These are phyloP conservation scores for Rhamnusium bicolor DNA, from an alignment of 2,888 invertebrate species.

Conservation along the genomic window DNA sequence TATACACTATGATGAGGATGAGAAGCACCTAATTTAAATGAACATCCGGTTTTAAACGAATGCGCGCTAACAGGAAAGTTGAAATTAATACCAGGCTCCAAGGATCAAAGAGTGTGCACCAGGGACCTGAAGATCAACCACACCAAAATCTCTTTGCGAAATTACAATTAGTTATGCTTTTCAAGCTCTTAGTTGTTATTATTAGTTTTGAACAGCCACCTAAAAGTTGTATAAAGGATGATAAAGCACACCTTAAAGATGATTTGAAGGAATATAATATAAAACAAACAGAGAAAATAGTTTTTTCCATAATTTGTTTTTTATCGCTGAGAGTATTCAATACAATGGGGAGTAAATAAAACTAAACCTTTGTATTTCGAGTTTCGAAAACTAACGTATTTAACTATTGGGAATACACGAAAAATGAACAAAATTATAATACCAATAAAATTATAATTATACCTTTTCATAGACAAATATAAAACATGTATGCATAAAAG, in stretches of 20 bases:
- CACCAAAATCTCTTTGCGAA: slow-evolving; percentile 27
- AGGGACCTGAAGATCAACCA: slow-evolving; percentile 21
- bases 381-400: no score
- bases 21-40: slow-evolving; percentile 47
- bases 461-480: no score
- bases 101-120: slow-evolving; percentile 45
- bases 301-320: no score
- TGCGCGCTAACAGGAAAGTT: slow-evolving; percentile 46
- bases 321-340: no score
- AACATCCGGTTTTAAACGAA: slow-evolving; percentile 49
- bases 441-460: no score
- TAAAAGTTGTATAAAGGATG: not conserved
- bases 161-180: slow-evolving; percentile 18
- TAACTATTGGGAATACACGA: no score
- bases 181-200: slow-evolving; percentile 14
- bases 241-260: not conserved
- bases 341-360: no score
- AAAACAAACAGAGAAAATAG: no score
- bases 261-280: not conserved
- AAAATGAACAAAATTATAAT: no score
- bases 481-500: no score
- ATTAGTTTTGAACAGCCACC: not conserved
- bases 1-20: slow-evolving; percentile 28
- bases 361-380: no score
- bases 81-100: slow-evolving; percentile 47